Base-by-base conservation (phyloP, 1,140 invertebrate species). In the Anastrepha obliqua region DNA sequence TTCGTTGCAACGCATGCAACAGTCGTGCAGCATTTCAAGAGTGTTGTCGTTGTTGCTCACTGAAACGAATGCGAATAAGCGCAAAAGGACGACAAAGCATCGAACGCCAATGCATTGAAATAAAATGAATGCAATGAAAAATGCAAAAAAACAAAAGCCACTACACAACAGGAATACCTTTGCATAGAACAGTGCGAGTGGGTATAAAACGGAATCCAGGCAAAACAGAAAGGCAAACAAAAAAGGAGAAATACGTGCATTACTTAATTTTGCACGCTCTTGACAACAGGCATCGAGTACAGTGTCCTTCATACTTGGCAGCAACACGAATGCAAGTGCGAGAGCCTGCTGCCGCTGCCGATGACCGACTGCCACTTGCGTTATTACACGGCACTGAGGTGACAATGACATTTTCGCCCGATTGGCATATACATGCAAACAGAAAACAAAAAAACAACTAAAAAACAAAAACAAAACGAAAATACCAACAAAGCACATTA, bases 401-500 rank as follows among this genome's bases (percentile, higher is more conserved):
- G 74, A n/a, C 74, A 81, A 81, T 81, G 74, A 81, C 74, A 81
- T 81, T 81, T 81, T 17, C 74, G 47, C 47, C 44, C 11, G 6
- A 81, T 55, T 55, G 74, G 74, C 74, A 81, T 9, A 81, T 62
- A 5, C 17, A 81, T 62, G 60, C 60, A 62, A 15, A 62, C 3
- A 15, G n/a, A 62, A 17, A 17, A 62, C 0, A 29, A 29, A 29
- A 29, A 29, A 29, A 29, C 29, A 29, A 29, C 29, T 29, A 29
- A 29, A 29, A 29, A 29, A 29, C 29, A 29, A 29, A 29, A 29
- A 29, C 29, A 29, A 29, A 29, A 29, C 29, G 29, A 29, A 29
- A 29, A 0, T 29, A 29, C 29, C 29, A 29, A 29, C 29, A 29
- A 29, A 29, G 29, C 29, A 62, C 51, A 13, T 62, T 5, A 62